Percentiles rank a stretch among this genome's conserved stretches.
Conservation (phyloP, 1,140 invertebrate genomes). For the Drosophila sucinea region DNA sequence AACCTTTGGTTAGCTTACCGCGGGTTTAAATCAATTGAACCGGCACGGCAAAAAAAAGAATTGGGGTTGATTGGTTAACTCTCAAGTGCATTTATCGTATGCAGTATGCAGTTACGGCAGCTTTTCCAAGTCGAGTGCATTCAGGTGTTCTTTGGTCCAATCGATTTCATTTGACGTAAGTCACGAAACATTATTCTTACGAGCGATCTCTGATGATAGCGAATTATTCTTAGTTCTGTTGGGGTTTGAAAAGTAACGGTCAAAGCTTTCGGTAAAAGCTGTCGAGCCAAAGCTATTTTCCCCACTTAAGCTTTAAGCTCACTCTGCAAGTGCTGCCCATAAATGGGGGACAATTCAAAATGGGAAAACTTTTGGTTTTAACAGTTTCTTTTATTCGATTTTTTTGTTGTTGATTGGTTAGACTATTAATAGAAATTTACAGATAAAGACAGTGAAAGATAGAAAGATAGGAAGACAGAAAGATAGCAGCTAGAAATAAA, state of each 20-base stretch:
- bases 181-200: background rate
- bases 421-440: constrained; percentile 35
- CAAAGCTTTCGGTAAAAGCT: background rate
- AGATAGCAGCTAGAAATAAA: constrained; percentile 61
- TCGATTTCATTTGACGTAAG: background rate
- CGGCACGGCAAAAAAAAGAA: background rate
- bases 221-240: background rate
- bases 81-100: background rate
- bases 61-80: background rate
- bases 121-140: background rate
- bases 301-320: background rate
- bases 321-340: background rate
- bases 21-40: constrained; percentile 6
- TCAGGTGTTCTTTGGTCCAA: background rate
- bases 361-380: background rate
- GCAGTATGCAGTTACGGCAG: background rate
- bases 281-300: background rate
- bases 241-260: background rate
- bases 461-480: constrained; percentile 20
- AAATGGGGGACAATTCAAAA: background rate
- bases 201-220: background rate
- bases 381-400: constrained; percentile 6
- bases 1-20: background rate
- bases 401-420: constrained; percentile 1
- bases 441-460: constrained; percentile 42